A percentile compares a stretch with the other conserved stretches of the same genome.
phyloP scores from a whole-genome alignment of 2,888 invertebrate genomes.

The Limenitis camilla region DNA sequence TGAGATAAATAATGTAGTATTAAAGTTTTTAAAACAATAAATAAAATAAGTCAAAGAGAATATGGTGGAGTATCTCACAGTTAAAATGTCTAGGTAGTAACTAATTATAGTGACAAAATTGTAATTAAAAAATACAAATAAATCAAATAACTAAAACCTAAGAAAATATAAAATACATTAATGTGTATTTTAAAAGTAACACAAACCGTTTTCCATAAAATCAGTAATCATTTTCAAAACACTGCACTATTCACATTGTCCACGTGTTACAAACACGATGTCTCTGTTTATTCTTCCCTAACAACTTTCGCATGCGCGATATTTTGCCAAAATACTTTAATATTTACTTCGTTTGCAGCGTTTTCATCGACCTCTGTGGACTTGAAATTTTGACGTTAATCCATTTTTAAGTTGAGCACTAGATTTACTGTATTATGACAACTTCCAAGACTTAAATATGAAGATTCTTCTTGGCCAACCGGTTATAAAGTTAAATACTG shows the following conservation, averaged over 20 bases:
- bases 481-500: too few relatives aligned
- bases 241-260: slow-evolving; percentile 5
- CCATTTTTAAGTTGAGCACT: not conserved
- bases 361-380: slow-evolving; percentile 51
- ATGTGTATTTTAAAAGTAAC: not conserved
- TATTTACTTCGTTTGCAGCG: slow-evolving; percentile 40
- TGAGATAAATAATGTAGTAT: too few relatives aligned
- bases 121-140: too few relatives aligned
- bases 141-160: too few relatives aligned
- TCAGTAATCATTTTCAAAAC: slow-evolving; percentile 9
- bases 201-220: slow-evolving; percentile 11
- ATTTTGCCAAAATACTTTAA: slow-evolving; percentile 23
- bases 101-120: too few relatives aligned
- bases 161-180: too few relatives aligned
- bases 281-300: slow-evolving; percentile 30
- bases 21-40: too few relatives aligned
- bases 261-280: slow-evolving; percentile 17
- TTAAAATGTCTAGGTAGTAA: too few relatives aligned
- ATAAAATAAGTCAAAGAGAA: too few relatives aligned
- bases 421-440: not conserved
- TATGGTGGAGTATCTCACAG: too few relatives aligned
- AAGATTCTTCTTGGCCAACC: too few relatives aligned
- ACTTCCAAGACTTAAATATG: not conserved
- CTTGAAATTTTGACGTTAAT: too few relatives aligned
- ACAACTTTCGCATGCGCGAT: slow-evolving; percentile 42